Evolutionary conservation across 2,113 vertebrate genomes (phyloP).

Genomic region (Pedetes capensis): DNA sequence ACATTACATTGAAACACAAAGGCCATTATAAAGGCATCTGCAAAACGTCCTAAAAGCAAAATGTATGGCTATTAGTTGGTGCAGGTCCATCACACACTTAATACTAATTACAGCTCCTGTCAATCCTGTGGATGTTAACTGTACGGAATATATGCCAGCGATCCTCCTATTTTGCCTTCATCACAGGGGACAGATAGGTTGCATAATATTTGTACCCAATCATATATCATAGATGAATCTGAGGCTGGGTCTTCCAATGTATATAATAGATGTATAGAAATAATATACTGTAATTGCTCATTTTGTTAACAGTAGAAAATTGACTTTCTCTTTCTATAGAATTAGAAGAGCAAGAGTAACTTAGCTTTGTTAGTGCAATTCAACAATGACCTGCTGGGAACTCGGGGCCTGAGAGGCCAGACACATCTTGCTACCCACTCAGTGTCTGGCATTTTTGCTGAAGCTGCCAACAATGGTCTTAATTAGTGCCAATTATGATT

Average conservation of each 20-base stretch:
- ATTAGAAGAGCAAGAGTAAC: slow-evolving; percentile 30
- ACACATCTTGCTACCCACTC: slow-evolving; percentile 76
- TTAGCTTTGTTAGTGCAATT: slow-evolving; percentile 74
- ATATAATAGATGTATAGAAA: neutral
- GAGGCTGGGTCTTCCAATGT: neutral
- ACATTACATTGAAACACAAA: slow-evolving; percentile 46
- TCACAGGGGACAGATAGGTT: slow-evolving; percentile 26
- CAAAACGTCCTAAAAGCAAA: slow-evolving; percentile 52
- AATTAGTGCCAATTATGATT: slow-evolving; percentile 85
- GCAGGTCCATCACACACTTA: slow-evolving; percentile 4
- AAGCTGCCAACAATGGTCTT: slow-evolving; percentile 80
- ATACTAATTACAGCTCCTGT: slow-evolving; percentile 41
- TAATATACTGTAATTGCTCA: slow-evolving; percentile 11
- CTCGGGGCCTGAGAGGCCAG: slow-evolving; percentile 73
- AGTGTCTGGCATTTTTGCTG: slow-evolving; percentile 80
- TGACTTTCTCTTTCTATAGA: slow-evolving; percentile 20
- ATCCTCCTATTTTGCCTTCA: neutral
- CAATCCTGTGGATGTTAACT: neutral
- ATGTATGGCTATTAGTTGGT: neutral
- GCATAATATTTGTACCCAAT: slow-evolving; percentile 14
- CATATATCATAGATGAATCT: neutral
- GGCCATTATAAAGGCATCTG: neutral
- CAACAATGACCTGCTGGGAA: slow-evolving; percentile 76
- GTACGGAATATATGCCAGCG: neutral
- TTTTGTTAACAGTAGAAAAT: slow-evolving; percentile 7